phyloP scores from a whole-genome alignment of 2,888 invertebrate genomes.

The Fragum whitleyi region DNA sequence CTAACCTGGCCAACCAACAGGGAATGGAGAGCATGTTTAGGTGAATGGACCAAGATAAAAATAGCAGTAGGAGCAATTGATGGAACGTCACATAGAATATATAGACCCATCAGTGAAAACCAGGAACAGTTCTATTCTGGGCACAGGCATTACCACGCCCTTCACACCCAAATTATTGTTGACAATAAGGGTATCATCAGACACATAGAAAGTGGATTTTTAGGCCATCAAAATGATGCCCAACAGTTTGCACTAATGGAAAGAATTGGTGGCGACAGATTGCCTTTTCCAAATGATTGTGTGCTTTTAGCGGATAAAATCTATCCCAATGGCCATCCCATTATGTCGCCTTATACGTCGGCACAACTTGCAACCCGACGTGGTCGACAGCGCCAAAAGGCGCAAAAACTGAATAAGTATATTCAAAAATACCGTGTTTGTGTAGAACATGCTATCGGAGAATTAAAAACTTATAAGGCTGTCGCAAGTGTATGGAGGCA shows the following conservation, averaged over 20 bases:
- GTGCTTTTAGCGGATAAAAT: no score
- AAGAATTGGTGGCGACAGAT: no score
- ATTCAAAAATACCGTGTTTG: background rate
- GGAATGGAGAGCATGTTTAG: background rate
- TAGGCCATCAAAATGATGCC: no score
- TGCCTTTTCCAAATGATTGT: no score
- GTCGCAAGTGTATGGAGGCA: no score
- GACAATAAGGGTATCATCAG: background rate
- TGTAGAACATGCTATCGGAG: no score
- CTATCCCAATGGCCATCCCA: no score
- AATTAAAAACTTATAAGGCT: no score
- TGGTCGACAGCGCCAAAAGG: background rate
- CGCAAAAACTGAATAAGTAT: background rate
- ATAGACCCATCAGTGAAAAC: background rate
- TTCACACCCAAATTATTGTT: background rate
- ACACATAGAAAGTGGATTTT: no score
- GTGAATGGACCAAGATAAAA: background rate
- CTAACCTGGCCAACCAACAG: background rate
- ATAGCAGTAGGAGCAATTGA: constrained; percentile 29
- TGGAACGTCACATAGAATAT: constrained; percentile 19
- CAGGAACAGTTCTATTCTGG: constrained; percentile 20
- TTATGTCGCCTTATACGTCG: no score
- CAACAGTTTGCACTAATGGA: no score
- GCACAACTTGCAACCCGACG: background rate
- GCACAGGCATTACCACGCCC: constrained; percentile 9